Conservation (phyloP, 2,888 invertebrate species). For the Ametastegia equiseti region DNA sequence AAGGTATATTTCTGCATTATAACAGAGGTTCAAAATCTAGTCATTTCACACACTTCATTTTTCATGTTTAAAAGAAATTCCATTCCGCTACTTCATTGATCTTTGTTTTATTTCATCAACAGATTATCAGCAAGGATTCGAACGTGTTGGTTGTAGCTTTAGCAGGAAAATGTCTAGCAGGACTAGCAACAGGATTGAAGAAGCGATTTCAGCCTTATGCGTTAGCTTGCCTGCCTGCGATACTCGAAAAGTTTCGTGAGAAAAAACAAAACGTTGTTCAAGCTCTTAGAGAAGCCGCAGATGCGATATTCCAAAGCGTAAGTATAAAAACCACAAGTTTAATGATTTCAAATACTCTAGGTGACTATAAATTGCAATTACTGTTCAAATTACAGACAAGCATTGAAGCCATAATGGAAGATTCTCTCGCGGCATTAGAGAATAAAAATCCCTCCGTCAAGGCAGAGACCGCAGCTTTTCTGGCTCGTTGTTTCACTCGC, state of each 20-base stretch:
- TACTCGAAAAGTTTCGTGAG: slow-evolving; percentile 98
- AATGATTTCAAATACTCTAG: neutral
- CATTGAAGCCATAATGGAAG: slow-evolving; percentile 91
- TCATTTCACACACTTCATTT: too few relatives aligned
- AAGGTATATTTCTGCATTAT: slow-evolving; percentile 80
- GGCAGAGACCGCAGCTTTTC: slow-evolving; percentile 90
- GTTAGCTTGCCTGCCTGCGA: slow-evolving; percentile 83
- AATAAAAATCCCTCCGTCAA: slow-evolving; percentile 96
- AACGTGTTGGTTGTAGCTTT: slow-evolving; percentile 95
- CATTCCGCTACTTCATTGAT: neutral
- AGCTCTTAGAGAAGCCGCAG: slow-evolving; percentile 92
- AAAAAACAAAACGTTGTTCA: slow-evolving; percentile 95
- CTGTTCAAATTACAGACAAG: slow-evolving; percentile 81
- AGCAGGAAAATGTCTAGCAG: slow-evolving; percentile 89
- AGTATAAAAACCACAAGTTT: slow-evolving; percentile 68
- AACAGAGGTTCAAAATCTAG: too few relatives aligned
- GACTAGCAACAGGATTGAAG: slow-evolving; percentile 91
- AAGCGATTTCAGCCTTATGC: slow-evolving; percentile 93
- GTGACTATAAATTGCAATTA: neutral
- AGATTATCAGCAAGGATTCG: slow-evolving; percentile 94
- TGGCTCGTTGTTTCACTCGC: slow-evolving; percentile 89
- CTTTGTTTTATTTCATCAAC: slow-evolving; percentile 61
- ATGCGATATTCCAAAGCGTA: slow-evolving; percentile 90
- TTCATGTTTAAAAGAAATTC: neutral
- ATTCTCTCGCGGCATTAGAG: slow-evolving; percentile 89